Percentiles rank a stretch among this genome's conserved stretches.
Evolutionary conservation across 2,888 invertebrate species (phyloP).

Genomic region (Caprella mutica): DNA sequence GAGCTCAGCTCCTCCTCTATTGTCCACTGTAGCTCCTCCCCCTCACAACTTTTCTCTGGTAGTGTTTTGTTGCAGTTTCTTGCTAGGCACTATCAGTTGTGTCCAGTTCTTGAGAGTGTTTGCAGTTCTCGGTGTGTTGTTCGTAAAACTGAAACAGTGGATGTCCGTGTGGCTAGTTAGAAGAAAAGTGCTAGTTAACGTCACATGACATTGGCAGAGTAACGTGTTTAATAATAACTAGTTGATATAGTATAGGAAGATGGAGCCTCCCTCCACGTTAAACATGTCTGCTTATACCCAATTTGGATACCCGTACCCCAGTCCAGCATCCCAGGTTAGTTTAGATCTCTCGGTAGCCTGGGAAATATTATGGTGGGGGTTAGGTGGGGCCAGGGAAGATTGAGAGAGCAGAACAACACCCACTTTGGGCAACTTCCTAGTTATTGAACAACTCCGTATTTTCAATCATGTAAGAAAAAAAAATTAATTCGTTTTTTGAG

Average conservation of each 20-base stretch:
- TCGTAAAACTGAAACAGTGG: too few relatives aligned
- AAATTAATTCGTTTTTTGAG: too few relatives aligned
- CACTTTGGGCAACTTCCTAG: constrained; percentile 27
- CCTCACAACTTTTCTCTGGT: neutral
- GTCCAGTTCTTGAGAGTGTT: constrained; percentile 5
- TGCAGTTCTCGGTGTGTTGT: too few relatives aligned
- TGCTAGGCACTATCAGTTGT: neutral
- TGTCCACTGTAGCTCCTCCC: neutral
- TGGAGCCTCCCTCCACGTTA: constrained; percentile 11
- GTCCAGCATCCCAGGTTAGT: constrained; percentile 70
- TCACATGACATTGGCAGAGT: too few relatives aligned
- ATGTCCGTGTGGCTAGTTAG: too few relatives aligned
- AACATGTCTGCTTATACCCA: constrained; percentile 72
- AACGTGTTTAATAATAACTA: too few relatives aligned
- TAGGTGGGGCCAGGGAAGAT: neutral
- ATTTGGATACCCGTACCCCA: constrained; percentile 83
- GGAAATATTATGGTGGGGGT: neutral
- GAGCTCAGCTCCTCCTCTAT: neutral
- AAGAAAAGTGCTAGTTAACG: too few relatives aligned
- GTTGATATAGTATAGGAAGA: too few relatives aligned
- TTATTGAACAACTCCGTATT: too few relatives aligned
- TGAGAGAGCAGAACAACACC: neutral
- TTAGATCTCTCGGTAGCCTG: neutral
- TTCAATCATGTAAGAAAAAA: too few relatives aligned
- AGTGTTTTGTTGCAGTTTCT: neutral